phyloP scores from a whole-genome alignment of 2,888 invertebrate genomes.

The Eristalinus sepulchralis region DNA sequence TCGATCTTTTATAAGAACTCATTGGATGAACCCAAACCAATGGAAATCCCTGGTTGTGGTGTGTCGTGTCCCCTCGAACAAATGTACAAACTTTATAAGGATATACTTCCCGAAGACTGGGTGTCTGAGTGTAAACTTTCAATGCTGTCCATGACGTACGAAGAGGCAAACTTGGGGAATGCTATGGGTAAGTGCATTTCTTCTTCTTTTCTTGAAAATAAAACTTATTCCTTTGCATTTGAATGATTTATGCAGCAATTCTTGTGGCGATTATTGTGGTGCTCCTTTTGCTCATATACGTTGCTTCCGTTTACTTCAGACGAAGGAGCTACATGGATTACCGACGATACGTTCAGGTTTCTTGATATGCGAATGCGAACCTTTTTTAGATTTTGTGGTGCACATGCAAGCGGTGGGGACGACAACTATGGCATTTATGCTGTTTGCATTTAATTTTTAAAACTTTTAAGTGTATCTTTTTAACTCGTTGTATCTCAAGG shows the following conservation, averaged over 20 bases:
- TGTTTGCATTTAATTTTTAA: slow-evolving; percentile 57
- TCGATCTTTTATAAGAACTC: slow-evolving; percentile 87
- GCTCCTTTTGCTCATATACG: slow-evolving; percentile 76
- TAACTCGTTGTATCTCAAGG: slow-evolving; percentile 38
- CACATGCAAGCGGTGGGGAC: slow-evolving; percentile 28
- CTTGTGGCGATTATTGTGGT: slow-evolving; percentile 76
- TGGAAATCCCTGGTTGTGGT: slow-evolving; percentile 86
- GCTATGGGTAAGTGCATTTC: slow-evolving; percentile 75
- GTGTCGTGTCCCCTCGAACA: slow-evolving; percentile 84
- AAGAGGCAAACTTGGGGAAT: slow-evolving; percentile 78
- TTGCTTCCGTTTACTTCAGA: slow-evolving; percentile 77
- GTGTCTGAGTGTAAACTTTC: slow-evolving; percentile 84
- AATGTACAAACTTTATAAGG: slow-evolving; percentile 83
- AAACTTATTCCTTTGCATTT: not conserved
- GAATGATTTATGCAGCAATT: slow-evolving; percentile 72
- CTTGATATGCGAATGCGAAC: slow-evolving; percentile 72
- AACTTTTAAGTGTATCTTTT: slow-evolving; percentile 49
- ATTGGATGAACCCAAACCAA: slow-evolving; percentile 82
- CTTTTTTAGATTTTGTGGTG: slow-evolving; percentile 46
- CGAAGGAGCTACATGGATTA: slow-evolving; percentile 77
- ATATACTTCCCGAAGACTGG: slow-evolving; percentile 85
- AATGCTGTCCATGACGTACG: slow-evolving; percentile 80
- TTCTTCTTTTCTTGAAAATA: not conserved
- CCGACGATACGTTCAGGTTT: slow-evolving; percentile 77
- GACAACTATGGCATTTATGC: slow-evolving; percentile 56